Evolutionary conservation across 2,888 invertebrate species (phyloP).

Genomic region (Heteromurus nitidus): DNA sequence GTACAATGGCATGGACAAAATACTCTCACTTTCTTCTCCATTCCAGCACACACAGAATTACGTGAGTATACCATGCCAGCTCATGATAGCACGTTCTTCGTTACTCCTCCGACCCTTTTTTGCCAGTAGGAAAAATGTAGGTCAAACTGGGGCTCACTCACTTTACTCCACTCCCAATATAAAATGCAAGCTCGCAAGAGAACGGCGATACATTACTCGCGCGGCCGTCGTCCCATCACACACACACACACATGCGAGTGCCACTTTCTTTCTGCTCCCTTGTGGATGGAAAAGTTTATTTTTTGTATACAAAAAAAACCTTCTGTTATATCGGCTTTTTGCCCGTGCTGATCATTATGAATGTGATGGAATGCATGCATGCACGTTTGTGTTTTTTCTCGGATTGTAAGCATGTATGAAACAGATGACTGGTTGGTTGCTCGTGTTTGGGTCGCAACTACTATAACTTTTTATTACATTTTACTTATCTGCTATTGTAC

Average conservation of each 20-base stretch:
- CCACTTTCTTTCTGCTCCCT: not conserved
- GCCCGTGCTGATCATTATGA: slow-evolving; percentile 23
- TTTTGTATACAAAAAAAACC: too few species aligned
- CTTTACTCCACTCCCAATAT: slow-evolving; percentile 43
- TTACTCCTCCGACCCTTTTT: slow-evolving; percentile 54
- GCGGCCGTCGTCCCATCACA: slow-evolving; percentile 43
- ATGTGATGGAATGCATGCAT: slow-evolving; percentile 45
- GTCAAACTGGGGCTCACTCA: slow-evolving; percentile 61
- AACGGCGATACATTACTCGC: slow-evolving; percentile 27
- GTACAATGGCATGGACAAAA: slow-evolving; percentile 50
- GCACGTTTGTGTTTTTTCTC: not conserved
- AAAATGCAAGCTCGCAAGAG: slow-evolving; percentile 19
- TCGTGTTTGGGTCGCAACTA: not conserved
- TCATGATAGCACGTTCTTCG: not conserved
- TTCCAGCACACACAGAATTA: not conserved
- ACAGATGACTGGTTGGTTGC: slow-evolving; percentile 18
- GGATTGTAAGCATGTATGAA: not conserved
- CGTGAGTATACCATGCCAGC: not conserved
- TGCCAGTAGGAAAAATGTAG: slow-evolving; percentile 54
- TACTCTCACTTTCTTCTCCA: slow-evolving; percentile 61
- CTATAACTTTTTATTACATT: not conserved
- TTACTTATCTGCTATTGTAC: not conserved
- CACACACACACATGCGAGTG: slow-evolving; percentile 13
- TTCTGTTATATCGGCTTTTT: slow-evolving; percentile 1
- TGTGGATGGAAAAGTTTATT: too few species aligned